These are phyloP conservation scores for Euplagia quadripunctaria DNA, from an alignment of 2,888 invertebrate genomes.

Conservation along the genomic window DNA sequence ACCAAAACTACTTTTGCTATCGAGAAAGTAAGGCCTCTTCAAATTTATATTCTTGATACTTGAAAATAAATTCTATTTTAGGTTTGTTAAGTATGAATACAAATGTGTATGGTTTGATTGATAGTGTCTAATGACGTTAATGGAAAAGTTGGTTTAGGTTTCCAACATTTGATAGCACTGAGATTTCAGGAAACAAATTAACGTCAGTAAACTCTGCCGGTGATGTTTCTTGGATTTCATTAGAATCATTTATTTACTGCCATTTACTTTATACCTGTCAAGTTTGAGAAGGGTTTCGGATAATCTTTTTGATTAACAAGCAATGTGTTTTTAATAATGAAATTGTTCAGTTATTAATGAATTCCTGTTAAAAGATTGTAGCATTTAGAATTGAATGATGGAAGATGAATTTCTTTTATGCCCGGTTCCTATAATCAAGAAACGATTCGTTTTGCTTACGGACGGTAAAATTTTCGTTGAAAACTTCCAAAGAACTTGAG, in stretches of 20 bases:
- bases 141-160: slow-evolving; percentile 48
- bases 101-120: slow-evolving; percentile 4
- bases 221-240: slow-evolving; percentile 14
- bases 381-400: background rate
- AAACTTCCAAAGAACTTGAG: no score
- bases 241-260: background rate
- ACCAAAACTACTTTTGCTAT: slow-evolving; percentile 7
- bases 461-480: no score
- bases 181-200: slow-evolving; percentile 44
- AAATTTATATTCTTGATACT: slow-evolving; percentile 3
- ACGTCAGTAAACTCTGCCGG: slow-evolving; percentile 27
- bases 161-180: slow-evolving; percentile 38
- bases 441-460: no score
- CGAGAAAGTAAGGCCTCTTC: background rate
- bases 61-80: slow-evolving; percentile 8
- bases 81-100: background rate
- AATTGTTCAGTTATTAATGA: background rate
- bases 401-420: no score
- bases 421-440: no score
- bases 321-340: background rate
- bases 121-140: slow-evolving; percentile 47
- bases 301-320: slow-evolving; percentile 1
- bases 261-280: slow-evolving; percentile 6
- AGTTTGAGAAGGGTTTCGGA: background rate
- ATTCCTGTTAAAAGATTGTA: no score